Conservation (phyloP, 2,797 vertebrate species). For the Halcyon badia region DNA sequence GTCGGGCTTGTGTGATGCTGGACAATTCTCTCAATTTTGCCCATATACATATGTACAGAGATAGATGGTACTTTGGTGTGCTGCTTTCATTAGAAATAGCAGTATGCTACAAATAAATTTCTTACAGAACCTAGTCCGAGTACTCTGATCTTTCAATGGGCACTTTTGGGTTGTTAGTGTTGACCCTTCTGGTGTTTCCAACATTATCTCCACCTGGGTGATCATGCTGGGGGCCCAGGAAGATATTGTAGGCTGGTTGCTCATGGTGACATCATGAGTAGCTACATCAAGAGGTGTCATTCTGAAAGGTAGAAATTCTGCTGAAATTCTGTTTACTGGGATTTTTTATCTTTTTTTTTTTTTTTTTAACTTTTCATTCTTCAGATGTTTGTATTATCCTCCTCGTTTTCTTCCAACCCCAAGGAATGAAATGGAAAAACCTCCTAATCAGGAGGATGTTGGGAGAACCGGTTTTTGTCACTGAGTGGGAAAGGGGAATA, state of each 20-base stretch:
- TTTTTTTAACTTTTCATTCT: background rate
- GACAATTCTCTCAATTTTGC: background rate
- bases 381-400: background rate
- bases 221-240: background rate
- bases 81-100: background rate
- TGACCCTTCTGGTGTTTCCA: background rate
- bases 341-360: background rate
- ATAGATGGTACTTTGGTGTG: background rate
- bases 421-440: background rate
- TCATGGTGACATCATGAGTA: background rate
- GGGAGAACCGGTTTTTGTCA: background rate
- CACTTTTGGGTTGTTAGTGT: background rate
- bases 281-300: background rate
- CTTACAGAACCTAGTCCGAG: background rate
- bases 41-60: fast-evolving
- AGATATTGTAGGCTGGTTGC: background rate
- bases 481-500: background rate
- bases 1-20: background rate
- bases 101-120: background rate
- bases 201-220: background rate
- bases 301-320: background rate
- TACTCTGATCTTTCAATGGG: background rate
- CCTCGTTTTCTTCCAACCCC: background rate
- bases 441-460: background rate
- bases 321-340: background rate